Evolutionary conservation across 2,113 vertebrate genomes (phyloP).

Genomic region (Alaudala cheleensis): DNA sequence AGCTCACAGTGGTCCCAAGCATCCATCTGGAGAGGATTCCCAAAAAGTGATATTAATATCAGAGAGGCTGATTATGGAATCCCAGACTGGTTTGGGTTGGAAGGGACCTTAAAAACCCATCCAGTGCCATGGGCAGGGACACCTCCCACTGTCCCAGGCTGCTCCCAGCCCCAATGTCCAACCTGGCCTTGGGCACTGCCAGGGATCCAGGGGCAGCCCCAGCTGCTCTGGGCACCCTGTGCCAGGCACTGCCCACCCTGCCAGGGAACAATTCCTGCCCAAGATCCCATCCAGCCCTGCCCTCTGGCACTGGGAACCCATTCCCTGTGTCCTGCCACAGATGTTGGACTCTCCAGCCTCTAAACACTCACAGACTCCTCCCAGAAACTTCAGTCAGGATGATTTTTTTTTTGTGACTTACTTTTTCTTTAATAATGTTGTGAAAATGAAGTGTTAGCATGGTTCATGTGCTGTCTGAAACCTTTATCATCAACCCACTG

Average conservation of each 20-base stretch:
- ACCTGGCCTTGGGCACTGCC: rapidly evolving
- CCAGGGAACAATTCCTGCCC: neutral
- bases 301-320: neutral
- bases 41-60: rapidly evolving
- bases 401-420: neutral
- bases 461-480: neutral
- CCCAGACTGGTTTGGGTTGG: rapidly evolving
- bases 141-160: rapidly evolving
- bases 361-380: neutral
- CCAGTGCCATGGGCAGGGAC: neutral
- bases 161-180: neutral
- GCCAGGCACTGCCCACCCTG: neutral
- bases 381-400: neutral
- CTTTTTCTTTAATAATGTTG: neutral
- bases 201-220: neutral
- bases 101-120: neutral
- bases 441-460: neutral
- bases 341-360: neutral
- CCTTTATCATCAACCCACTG: neutral
- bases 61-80: neutral
- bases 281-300: neutral
- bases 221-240: neutral
- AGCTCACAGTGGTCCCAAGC: neutral
- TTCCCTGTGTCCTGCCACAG: rapidly evolving
- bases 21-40: neutral